A percentile compares a stretch with the other conserved stretches of the same genome.
phyloP scores from a whole-genome alignment of 2,113 vertebrate species.

The Barbus barbus region DNA sequence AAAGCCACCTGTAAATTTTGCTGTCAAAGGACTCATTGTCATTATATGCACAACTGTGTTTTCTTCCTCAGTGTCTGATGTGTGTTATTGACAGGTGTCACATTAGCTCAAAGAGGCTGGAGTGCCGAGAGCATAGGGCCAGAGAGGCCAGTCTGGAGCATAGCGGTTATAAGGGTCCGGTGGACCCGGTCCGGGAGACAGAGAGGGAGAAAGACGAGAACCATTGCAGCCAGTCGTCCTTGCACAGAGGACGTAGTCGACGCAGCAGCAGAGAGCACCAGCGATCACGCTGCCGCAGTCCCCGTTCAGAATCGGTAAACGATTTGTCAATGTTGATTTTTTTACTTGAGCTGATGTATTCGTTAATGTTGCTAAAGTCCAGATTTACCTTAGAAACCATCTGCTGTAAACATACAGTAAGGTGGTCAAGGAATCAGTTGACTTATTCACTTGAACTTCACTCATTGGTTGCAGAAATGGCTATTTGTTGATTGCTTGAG shows the following conservation, averaged over 20 bases:
- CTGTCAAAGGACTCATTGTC: neutral
- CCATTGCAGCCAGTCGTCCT: conserved; percentile 84
- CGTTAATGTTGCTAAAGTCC: neutral
- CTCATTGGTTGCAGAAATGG: too few relatives aligned
- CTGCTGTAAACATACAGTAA: neutral
- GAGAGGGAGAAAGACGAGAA: conserved; percentile 75
- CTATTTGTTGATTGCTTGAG: conserved; percentile 57
- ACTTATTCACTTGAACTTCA: too few relatives aligned
- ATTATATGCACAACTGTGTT: too few relatives aligned
- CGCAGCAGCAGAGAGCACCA: conserved; percentile 73
- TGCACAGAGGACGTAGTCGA: conserved; percentile 56
- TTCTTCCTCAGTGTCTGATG: neutral
- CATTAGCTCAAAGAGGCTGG: conserved; percentile 77
- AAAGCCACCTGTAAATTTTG: neutral
- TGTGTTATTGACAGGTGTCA: conserved; percentile 72
- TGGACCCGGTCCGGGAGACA: conserved; percentile 51
- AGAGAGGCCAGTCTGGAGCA: conserved; percentile 72
- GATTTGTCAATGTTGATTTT: neutral
- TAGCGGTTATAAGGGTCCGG: conserved; percentile 39
- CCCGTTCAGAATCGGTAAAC: conserved; percentile 79
- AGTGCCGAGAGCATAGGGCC: conserved; percentile 74
- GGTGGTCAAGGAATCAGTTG: neutral
- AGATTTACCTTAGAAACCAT: conserved; percentile 11
- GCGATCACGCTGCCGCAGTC: conserved; percentile 69
- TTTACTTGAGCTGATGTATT: neutral